Percentiles rank a stretch among this genome's conserved stretches.
Evolutionary conservation across 2,113 vertebrate genomes (phyloP).

Genomic region (Pseudorasbora parva): DNA sequence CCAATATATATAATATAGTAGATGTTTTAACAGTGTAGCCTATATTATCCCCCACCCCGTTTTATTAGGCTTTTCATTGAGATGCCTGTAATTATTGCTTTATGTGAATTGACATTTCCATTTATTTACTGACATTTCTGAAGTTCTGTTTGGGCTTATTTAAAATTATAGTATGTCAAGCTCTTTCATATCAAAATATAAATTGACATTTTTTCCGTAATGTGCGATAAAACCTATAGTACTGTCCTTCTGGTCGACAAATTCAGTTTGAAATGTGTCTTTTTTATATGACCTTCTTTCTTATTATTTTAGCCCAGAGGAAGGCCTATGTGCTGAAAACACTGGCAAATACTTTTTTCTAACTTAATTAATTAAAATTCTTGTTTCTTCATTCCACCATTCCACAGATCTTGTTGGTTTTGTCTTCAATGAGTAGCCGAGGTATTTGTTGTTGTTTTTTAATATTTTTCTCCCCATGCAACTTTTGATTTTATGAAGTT

Average conservation of each 20-base stretch:
- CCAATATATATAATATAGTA: not conserved
- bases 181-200: not conserved
- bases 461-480: too few species aligned
- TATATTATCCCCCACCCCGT: too few species aligned
- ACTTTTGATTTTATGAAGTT: too few species aligned
- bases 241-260: too few species aligned
- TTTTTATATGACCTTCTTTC: not conserved
- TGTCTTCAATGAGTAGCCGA: not conserved
- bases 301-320: not conserved
- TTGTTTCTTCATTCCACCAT: too few species aligned
- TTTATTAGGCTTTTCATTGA: not conserved
- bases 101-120: not conserved
- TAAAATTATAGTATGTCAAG: not conserved
- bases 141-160: not conserved
- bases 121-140: not conserved
- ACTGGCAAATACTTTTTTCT: too few species aligned
- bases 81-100: not conserved
- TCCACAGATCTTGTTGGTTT: not conserved
- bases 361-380: too few species aligned
- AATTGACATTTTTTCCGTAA: not conserved
- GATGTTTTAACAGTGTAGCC: not conserved
- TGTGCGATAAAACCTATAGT: not conserved
- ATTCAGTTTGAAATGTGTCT: not conserved
- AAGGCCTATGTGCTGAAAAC: not conserved
- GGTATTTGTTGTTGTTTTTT: too few species aligned